Evolutionary conservation across 2,888 invertebrate species (phyloP).

Genomic region (Meloe dianella): DNA sequence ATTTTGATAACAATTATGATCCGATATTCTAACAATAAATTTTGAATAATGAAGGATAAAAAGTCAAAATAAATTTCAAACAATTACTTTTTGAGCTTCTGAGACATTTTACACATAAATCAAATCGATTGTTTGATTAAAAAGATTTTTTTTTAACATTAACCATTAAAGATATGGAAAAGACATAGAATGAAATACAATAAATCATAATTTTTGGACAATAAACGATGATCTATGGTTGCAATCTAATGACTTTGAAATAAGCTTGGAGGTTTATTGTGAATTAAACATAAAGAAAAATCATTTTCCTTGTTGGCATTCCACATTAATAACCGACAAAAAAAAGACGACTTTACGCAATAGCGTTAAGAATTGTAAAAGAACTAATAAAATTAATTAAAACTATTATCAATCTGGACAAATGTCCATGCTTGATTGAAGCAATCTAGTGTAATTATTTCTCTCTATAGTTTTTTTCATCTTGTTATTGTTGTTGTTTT

Average conservation of each 20-base stretch:
- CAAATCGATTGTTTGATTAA: slow-evolving; percentile 10
- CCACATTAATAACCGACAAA: not conserved
- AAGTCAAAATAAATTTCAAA: not conserved
- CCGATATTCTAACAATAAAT: not conserved
- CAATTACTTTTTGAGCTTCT: slow-evolving; percentile 4
- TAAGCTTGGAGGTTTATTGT: not conserved
- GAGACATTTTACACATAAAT: slow-evolving; percentile 13
- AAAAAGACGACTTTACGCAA: not conserved
- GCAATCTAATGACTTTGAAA: slow-evolving; percentile 15
- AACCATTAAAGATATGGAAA: slow-evolving; percentile 9
- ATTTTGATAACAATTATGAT: not conserved
- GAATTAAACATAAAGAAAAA: not conserved
- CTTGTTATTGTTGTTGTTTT: slow-evolving; percentile 34
- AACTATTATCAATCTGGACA: slow-evolving; percentile 5
- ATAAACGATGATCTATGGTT: slow-evolving; percentile 16
- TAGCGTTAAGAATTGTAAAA: not conserved
- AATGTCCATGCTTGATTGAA: slow-evolving; percentile 19
- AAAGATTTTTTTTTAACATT: slow-evolving; percentile 2
- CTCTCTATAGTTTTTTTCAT: not conserved
- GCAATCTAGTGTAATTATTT: slow-evolving; percentile 8
- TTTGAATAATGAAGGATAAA: not conserved
- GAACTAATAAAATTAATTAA: not conserved
- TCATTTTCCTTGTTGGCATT: not conserved
- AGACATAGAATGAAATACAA: slow-evolving; percentile 2
- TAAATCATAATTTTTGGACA: slow-evolving; percentile 15